phyloP scores from a whole-genome alignment of 92 coral and sea anemone species.

The Zoanthus solanderi region DNA sequence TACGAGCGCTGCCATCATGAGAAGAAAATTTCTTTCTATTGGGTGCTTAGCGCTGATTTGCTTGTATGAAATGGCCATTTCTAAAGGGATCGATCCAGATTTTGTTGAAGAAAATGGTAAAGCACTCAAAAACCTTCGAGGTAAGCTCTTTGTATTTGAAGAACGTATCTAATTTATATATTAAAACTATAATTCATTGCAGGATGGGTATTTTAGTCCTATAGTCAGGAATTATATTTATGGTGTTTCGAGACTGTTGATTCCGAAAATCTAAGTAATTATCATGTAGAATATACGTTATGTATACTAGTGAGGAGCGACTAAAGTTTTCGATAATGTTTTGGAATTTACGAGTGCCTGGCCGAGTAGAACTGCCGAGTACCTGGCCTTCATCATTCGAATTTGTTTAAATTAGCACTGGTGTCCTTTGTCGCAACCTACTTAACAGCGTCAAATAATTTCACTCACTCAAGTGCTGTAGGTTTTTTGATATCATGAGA shows the following conservation, averaged over 20 bases:
- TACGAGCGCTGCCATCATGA: constrained; percentile 15
- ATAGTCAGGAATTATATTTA: no score
- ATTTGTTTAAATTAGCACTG: not conserved
- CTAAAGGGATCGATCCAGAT: constrained; percentile 52
- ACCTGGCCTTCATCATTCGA: not conserved
- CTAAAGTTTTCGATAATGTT: no score
- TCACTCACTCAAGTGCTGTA: not conserved
- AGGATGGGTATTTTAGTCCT: not conserved
- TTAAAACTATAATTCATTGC: not conserved
- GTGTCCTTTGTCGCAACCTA: not conserved
- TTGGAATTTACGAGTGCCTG: not conserved
- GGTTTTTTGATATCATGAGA: not conserved
- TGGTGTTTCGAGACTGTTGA: no score
- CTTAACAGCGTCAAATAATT: not conserved
- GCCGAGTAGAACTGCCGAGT: not conserved
- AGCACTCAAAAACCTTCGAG: constrained; percentile 65
- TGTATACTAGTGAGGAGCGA: no score
- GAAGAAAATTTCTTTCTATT: not conserved
- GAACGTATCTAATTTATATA: not conserved
- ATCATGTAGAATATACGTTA: no score
- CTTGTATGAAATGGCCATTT: not conserved
- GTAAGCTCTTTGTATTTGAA: constrained; percentile 27
- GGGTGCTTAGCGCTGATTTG: constrained; percentile 16
- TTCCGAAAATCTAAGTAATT: no score
- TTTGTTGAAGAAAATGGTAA: constrained; percentile 69